Conservation (phyloP, 2,888 invertebrate species). For the Drosophila anomelani region DNA sequence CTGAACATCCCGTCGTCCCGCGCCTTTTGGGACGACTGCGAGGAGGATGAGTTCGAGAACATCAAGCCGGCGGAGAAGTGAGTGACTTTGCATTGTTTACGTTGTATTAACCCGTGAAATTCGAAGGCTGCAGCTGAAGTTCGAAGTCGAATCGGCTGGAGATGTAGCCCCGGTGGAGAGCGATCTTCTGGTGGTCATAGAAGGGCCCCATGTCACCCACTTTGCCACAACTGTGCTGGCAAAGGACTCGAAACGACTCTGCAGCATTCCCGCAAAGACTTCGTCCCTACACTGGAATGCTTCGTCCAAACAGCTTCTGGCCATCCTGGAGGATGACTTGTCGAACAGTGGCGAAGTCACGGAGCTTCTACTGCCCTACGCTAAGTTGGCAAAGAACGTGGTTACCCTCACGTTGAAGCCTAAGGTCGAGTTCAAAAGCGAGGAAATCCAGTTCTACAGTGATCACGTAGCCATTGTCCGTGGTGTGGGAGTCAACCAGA, state of each 20-base stretch:
- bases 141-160: slow-evolving; percentile 35
- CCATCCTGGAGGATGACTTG: slow-evolving; percentile 80
- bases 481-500: slow-evolving; percentile 68
- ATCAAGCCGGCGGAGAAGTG: slow-evolving; percentile 65
- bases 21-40: slow-evolving; percentile 84
- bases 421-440: slow-evolving; percentile 82
- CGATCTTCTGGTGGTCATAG: slow-evolving; percentile 78
- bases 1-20: slow-evolving; percentile 83
- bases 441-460: slow-evolving; percentile 70
- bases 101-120: neutral
- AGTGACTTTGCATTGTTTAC: slow-evolving; percentile 25
- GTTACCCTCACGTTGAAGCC: slow-evolving; percentile 81
- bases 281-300: slow-evolving; percentile 66
- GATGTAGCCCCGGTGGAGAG: slow-evolving; percentile 44
- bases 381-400: slow-evolving; percentile 72
- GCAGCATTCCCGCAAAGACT: slow-evolving; percentile 68
- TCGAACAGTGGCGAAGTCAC: slow-evolving; percentile 79
- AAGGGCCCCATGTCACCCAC: slow-evolving; percentile 76
- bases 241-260: slow-evolving; percentile 62
- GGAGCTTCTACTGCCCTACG: slow-evolving; percentile 75
- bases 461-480: slow-evolving; percentile 80
- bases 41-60: slow-evolving; percentile 78
- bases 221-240: slow-evolving; percentile 74
- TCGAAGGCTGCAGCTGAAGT: slow-evolving; percentile 66
- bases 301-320: slow-evolving; percentile 63